Evolutionary conservation across 2,888 invertebrate genomes (phyloP), one percentile per base, ranked within the genome.

Genomic region (Abscondita cerata): DNA sequence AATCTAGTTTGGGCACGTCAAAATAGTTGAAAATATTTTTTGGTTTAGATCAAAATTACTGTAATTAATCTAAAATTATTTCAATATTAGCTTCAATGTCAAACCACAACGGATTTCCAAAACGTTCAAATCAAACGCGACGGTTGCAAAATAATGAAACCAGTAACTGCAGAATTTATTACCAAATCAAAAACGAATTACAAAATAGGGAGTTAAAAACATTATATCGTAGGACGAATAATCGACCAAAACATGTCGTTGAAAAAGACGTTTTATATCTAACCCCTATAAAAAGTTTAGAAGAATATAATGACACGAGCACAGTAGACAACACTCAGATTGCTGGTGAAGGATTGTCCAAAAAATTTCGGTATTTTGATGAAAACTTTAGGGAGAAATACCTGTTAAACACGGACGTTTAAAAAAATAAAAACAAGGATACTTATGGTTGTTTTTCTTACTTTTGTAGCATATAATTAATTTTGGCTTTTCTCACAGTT

Each of bases 101-200:
- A 25, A 25, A 25, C 2, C 2, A 41, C 15, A 12, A 41, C 15
- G 41, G 15, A n/a, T n/a, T n/a, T n/a, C n/a, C n/a, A n/a, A n/a
- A n/a, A n/a, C n/a, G 41, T 8, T 15, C 8, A 38, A 38, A 9
- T n/a, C 13, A 4, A 38, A 38, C n/a, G 16, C 8, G 13, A 16
- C 8, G n/a, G 15, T 41, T 12, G 41, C 13, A 41, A 41, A 41
- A 41, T 41, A 41, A 41, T 41, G 41, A 41, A 41, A 13, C 41
- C 41, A 41, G 15, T 15, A 16, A 15, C 41, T 15, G 41, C 41
- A 13, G 13, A 41, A 9, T 41, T 41, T 41, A 41, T 16, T 8
- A 41, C 8, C 41, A 41, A 41, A 41, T 41, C 8, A 12, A 41
- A 4, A 13, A 13, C 16, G 41, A 41, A 2, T 12, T 41, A 16